A percentile compares a stretch with the other conserved stretches of the same genome.
Conservation (phyloP, 2,113 vertebrate species). For the Nycticryphes semicollaris region DNA sequence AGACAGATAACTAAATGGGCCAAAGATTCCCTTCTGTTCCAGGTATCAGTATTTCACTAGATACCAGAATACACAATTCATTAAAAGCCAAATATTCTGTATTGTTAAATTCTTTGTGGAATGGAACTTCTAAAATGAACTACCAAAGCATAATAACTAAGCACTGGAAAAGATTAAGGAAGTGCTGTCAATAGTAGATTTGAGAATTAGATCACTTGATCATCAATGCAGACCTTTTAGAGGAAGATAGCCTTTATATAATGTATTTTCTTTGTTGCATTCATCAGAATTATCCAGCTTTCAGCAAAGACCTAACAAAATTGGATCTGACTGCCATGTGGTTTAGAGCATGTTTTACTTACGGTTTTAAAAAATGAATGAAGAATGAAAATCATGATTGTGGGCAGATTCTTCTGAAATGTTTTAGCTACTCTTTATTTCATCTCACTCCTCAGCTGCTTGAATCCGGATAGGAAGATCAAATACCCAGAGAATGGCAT, state of each 20-base stretch:
- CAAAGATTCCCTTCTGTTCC: not conserved
- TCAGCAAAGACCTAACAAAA: not conserved
- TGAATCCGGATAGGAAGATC: constrained; percentile 1
- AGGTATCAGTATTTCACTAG: not conserved
- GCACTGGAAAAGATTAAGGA: not conserved
- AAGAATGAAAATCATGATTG: constrained; percentile 47
- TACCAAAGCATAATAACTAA: not conserved
- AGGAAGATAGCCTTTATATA: not conserved
- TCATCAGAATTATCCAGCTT: constrained; percentile 19
- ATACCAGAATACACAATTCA: not conserved
- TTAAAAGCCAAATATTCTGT: constrained; percentile 1
- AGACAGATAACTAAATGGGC: not conserved
- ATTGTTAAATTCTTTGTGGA: not conserved
- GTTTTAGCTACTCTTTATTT: constrained; percentile 28
- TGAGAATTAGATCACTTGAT: not conserved
- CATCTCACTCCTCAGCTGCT: not conserved
- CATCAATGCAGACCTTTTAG: not conserved
- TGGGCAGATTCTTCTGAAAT: constrained; percentile 23
- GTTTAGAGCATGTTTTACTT: constrained; percentile 42
- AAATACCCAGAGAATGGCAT: constrained; percentile 35
- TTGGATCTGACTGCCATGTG: constrained; percentile 3
- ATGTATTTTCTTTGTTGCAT: constrained; percentile 14
- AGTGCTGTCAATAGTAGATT: not conserved
- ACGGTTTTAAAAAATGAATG: constrained; percentile 39
- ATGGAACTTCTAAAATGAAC: not conserved